Evolutionary conservation across 2,113 vertebrate genomes (phyloP).

Genomic region (Hippocampus zosterae): DNA sequence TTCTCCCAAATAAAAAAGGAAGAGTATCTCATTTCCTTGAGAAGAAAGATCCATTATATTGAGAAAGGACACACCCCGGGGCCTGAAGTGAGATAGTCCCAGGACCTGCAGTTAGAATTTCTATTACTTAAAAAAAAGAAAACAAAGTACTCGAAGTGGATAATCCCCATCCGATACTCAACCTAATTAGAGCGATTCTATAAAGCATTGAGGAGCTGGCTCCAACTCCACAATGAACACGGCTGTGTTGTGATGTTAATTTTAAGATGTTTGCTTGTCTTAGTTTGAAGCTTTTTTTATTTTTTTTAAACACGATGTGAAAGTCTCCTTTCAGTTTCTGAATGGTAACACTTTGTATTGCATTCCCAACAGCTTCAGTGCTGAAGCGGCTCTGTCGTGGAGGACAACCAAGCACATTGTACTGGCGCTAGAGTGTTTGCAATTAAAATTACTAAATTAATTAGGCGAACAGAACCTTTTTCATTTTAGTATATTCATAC

Average conservation of each 20-base stretch:
- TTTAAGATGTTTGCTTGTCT: constrained; percentile 16
- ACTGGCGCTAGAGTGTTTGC: neutral
- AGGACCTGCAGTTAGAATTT: constrained; percentile 51
- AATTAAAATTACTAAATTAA: neutral
- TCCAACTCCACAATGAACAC: constrained; percentile 13
- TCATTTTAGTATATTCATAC: no score
- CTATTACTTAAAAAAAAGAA: constrained; percentile 34
- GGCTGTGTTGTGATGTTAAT: constrained; percentile 41
- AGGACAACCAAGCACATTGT: neutral
- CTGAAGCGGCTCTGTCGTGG: neutral
- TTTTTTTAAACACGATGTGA: constrained; percentile 17
- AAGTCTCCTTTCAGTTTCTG: constrained; percentile 14
- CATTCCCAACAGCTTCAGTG: neutral
- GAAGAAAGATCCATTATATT: constrained; percentile 35
- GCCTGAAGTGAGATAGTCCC: constrained; percentile 54
- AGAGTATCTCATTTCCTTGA: constrained; percentile 47
- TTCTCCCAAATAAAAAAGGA: constrained; percentile 49
- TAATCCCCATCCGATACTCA: constrained; percentile 30
- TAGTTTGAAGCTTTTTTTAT: constrained; percentile 12
- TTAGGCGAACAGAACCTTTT: neutral
- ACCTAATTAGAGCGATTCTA: constrained; percentile 30
- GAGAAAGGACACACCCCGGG: constrained; percentile 45
- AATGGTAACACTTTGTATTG: constrained; percentile 25
- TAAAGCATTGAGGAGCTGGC: constrained; percentile 40
- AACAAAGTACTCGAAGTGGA: constrained; percentile 35